Percentiles rank a stretch among this genome's conserved stretches.
These are phyloP conservation scores for Iguana delicatissima DNA, from an alignment of 2,797 vertebrate species.

Conservation along the genomic window DNA sequence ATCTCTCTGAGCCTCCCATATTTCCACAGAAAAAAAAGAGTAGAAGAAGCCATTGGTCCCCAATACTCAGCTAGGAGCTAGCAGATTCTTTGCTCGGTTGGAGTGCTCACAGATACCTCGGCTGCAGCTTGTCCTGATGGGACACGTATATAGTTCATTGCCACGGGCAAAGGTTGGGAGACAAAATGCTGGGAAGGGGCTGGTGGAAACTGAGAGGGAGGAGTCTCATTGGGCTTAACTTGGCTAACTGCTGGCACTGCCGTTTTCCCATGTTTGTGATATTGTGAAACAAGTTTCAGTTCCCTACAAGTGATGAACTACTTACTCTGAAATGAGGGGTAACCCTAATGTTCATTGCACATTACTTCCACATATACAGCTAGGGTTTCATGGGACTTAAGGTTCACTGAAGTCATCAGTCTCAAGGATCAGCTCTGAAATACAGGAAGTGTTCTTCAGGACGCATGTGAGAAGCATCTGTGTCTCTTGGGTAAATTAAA, in stretches of 20 bases:
- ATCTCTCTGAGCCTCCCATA: not conserved
- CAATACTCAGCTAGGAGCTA: not conserved
- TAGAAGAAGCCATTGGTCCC: not conserved
- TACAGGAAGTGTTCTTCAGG: not conserved
- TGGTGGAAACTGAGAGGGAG: constrained; percentile 17
- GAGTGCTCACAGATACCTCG: not conserved
- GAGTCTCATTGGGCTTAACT: not conserved
- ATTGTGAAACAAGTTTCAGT: constrained; percentile 38
- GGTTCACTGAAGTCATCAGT: not conserved
- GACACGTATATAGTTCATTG: constrained; percentile 21
- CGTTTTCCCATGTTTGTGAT: not conserved
- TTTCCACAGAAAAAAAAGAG: not conserved
- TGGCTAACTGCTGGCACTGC: not conserved
- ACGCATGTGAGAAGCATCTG: not conserved
- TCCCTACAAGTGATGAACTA: not conserved
- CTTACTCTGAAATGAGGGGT: no score
- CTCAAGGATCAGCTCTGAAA: not conserved
- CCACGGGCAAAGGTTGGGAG: constrained; percentile 34
- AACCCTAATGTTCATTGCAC: no score
- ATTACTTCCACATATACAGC: not conserved
- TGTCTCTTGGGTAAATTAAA: not conserved
- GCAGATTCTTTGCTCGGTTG: constrained; percentile 6
- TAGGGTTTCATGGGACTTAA: not conserved
- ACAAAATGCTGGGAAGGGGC: constrained; percentile 31
- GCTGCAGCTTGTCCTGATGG: constrained; percentile 26